Percentiles rank a stretch among this genome's conserved stretches.
phyloP scores from a whole-genome alignment of 1,140 invertebrate genomes.

The Bombus sibiricus region DNA sequence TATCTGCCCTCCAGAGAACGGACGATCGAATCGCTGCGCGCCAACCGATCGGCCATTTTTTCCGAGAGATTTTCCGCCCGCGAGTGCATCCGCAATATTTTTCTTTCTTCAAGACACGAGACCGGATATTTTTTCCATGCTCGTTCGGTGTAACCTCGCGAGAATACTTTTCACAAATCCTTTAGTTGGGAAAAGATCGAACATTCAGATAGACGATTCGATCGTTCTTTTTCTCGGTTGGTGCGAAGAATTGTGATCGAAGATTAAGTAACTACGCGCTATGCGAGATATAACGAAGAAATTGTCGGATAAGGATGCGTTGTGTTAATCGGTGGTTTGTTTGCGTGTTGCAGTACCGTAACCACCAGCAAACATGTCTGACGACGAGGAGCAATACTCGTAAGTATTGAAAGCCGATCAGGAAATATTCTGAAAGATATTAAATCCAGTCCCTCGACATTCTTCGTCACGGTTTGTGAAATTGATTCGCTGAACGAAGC shows the following conservation, averaged over 20 bases:
- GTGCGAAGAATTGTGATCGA: neutral
- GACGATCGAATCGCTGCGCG: conserved; percentile 29
- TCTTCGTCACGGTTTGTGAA: neutral
- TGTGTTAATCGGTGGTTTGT: conserved; percentile 51
- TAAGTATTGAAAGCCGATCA: conserved; percentile 72
- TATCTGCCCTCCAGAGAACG: neutral
- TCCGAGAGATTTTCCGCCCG: neutral
- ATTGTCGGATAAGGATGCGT: neutral
- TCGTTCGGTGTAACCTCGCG: neutral
- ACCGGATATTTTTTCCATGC: neutral
- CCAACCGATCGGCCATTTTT: neutral
- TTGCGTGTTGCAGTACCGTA: conserved; percentile 77
- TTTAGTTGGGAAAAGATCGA: neutral
- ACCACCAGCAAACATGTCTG: conserved; percentile 80
- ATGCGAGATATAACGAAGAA: neutral
- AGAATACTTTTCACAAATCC: too few relatives aligned
- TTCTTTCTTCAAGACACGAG: neutral
- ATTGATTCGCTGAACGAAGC: neutral
- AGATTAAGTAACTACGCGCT: neutral
- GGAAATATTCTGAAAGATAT: too few relatives aligned
- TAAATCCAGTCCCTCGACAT: neutral
- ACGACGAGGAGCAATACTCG: conserved; percentile 83
- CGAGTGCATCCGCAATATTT: neutral
- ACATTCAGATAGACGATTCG: neutral
- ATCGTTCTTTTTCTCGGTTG: neutral